Percentiles rank a stretch among this genome's conserved stretches.
phyloP scores from a whole-genome alignment of 2,797 vertebrate species.

The Glossophaga mutica region DNA sequence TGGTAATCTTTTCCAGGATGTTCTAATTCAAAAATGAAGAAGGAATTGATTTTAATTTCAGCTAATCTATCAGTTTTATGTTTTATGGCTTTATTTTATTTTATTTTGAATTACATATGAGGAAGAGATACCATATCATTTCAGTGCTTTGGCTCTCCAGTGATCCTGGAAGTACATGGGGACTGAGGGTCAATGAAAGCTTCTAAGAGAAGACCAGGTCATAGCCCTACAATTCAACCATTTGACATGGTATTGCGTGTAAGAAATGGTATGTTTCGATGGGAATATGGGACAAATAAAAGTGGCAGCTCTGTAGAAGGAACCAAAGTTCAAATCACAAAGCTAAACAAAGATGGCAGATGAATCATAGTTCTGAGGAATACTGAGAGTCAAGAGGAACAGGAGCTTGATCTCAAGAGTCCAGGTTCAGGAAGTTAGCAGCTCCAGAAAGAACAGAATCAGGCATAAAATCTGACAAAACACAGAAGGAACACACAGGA shows the following conservation, averaged over 20 bases:
- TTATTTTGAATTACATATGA: neutral
- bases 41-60: neutral
- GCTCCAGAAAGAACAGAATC: neutral
- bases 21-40: neutral
- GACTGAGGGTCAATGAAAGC: neutral
- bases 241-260: no score
- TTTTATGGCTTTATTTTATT: neutral
- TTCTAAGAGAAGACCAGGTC: neutral
- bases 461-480: neutral
- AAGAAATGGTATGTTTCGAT: neutral
- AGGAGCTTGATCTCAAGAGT: neutral
- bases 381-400: neutral
- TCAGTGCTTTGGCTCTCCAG: neutral
- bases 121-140: neutral
- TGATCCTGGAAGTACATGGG: neutral
- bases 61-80: neutral
- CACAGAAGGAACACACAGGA: neutral
- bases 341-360: neutral
- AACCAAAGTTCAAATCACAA: neutral
- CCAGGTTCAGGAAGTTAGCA: neutral
- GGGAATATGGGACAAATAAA: neutral
- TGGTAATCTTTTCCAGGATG: neutral
- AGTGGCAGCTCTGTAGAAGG: neutral
- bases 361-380: neutral
- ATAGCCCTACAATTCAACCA: neutral